These are phyloP conservation scores for Sitta carolinensis DNA, from an alignment of 2,797 vertebrate species.

Conservation along the genomic window DNA sequence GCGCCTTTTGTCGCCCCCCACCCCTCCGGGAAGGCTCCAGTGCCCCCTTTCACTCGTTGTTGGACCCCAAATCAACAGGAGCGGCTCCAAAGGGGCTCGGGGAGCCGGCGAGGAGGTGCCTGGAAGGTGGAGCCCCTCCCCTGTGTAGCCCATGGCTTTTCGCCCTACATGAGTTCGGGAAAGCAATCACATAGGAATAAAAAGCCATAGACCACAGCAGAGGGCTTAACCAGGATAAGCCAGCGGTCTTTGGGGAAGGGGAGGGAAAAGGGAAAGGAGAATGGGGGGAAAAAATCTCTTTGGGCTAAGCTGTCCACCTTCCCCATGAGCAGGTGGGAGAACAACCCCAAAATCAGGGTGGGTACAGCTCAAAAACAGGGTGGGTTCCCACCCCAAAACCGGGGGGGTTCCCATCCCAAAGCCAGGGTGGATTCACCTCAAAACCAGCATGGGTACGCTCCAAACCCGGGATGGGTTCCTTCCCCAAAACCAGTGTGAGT, in stretches of 20 bases:
- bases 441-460: rapidly evolving
- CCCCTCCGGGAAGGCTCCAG: neutral
- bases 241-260: neutral
- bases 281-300: rapidly evolving
- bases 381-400: too few relatives aligned
- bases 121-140: constrained; percentile 81
- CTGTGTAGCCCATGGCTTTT: constrained; percentile 98
- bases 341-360: rapidly evolving
- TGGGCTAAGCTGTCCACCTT: neutral
- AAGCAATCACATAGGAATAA: constrained; percentile 99
- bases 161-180: constrained; percentile 96
- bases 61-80: neutral
- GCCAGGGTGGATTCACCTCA: too few relatives aligned
- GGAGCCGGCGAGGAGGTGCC: neutral
- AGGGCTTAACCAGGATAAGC: constrained; percentile 71
- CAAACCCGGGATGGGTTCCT: neutral
- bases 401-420: too few relatives aligned
- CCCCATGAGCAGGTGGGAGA: neutral
- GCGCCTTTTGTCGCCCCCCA: neutral
- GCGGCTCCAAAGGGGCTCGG: neutral
- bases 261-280: neutral
- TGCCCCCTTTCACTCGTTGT: neutral
- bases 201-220: constrained; percentile 99
- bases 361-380: rapidly evolving
- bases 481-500: too few relatives aligned